Conservation (phyloP, 2,113 vertebrate species). For the Myodes glareolus region DNA sequence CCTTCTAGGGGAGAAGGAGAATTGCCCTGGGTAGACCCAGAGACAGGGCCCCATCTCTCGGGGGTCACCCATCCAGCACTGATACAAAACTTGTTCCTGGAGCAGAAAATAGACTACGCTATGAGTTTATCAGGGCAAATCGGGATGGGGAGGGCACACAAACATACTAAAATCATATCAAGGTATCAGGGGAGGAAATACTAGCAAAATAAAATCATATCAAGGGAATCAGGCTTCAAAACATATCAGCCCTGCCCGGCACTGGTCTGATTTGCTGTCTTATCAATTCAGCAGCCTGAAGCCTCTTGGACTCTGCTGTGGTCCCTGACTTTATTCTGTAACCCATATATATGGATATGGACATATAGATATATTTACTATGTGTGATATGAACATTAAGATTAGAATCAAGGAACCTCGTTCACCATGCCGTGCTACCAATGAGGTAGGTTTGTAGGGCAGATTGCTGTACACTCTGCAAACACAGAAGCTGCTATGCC, state of each 20-base stretch:
- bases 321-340: neutral
- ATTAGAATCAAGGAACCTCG: neutral
- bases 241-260: neutral
- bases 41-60: neutral
- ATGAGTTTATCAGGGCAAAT: neutral
- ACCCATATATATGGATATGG: neutral
- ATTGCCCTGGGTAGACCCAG: neutral
- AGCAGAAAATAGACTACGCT: neutral
- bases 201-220: neutral
- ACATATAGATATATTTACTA: too few species aligned
- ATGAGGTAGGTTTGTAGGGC: neutral
- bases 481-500: neutral
- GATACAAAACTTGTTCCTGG: neutral
- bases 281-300: neutral
- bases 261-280: neutral
- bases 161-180: neutral
- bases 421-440: neutral
- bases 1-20: neutral
- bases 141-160: neutral
- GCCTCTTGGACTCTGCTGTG: neutral
- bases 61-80: neutral
- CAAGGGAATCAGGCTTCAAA: neutral
- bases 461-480: neutral
- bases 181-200: too few species aligned
- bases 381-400: neutral